Base-by-base conservation (phyloP, 1,140 invertebrate genomes). In the Zaprionus kolodkinae region DNA sequence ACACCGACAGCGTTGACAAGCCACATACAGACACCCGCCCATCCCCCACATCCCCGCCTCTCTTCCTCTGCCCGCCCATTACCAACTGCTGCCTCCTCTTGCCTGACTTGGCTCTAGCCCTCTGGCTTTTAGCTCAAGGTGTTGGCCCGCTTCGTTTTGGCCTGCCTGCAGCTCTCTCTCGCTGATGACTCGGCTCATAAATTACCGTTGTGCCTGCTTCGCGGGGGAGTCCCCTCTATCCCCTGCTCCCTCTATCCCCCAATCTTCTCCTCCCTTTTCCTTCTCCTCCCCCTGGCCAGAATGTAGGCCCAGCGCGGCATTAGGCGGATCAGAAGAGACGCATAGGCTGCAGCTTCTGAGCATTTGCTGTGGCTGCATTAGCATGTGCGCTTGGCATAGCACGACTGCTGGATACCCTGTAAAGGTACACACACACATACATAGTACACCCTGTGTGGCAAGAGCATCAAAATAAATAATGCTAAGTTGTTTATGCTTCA, bases 401-500 rank as follows among this genome's bases (percentile, higher is more conserved):
- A 6, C n/a, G n/a, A 45, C 40, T 15, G 2, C 7, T 2, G 6
- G 40, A 45, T 45, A 45, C 40, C 40, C 40, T 45, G 6, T 12
- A 40, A 5, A 40, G 13, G 1, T n/a, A n/a, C 5, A n/a, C 11
- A 40, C 40, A 45, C 40, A 9, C n/a, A 12, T 0, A n/a, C 40
- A 9, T n/a, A 10, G n/a, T 45, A 15, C 40, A 43, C 40, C 40
- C 40, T 55, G 17, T 55, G 54, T 10, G 13, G 43, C 10, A 67
- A 68, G 80, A 70, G 76, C 78, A 69, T 67, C 66, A 79, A 76
- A 75, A 82, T 82, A 82, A 82, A 82, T 82, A 82, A 79, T 83
- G 76, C 80, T 79, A 83, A 83, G 82, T 79, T 83, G 80, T 83
- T 83, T 82, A 79, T 83, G 78, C 83, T 83, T 83, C 72, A 76